Base-by-base conservation (phyloP, 92 coral and sea anemone species). In the Nematostella vectensis region DNA sequence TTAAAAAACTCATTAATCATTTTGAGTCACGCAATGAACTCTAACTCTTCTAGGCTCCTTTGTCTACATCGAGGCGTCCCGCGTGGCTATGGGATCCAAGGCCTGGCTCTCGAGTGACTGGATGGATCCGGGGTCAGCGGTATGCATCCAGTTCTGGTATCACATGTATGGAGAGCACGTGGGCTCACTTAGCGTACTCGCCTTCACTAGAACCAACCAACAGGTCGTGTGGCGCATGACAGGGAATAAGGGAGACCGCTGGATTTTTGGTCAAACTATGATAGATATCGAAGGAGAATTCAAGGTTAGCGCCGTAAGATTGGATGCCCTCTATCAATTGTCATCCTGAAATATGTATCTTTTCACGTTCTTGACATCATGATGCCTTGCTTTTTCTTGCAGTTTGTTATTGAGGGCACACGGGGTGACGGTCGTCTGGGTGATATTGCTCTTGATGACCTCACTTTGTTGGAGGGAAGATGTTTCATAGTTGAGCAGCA, bases 151-250 rank as follows among this genome's bases (percentile, higher is more conserved):
- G 66, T 59, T 59, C 29, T 59, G 66, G 66, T 59, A 59, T 18
- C 66, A 59, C 55, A 59, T 59, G 66, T 59, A 59, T 31, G 66
- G 66, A 26, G n/a, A 11, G 25, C 55, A 44, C 27, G 45, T 59
- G 17, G 66, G 55, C 27, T 11, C 25, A n/a, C 29, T 59, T 25
- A 59, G 45, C n/a, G 19, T 59, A 22, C 23, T 59, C 11, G 21
- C 42, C 4, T 42, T 26, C 20, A 59, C 66, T 30, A 11, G 22
- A 17, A 20, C 42, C 11, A 11, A n/a, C 1, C 27, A 40, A 25
- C 37, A 42, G 25, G 8, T 21, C 3, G 20, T 1, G 16, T 45
- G 51, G 51, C 9, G 17, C 12, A 45, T 31, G 50, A 39, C 15
- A 11, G 51, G 50, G 24, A 58, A 33, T 30, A 24, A 58, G 39